Evolutionary conservation across 2,888 invertebrate genomes (phyloP), one percentile per base, ranked within the genome.

Genomic region (Pimpla rufipes): DNA sequence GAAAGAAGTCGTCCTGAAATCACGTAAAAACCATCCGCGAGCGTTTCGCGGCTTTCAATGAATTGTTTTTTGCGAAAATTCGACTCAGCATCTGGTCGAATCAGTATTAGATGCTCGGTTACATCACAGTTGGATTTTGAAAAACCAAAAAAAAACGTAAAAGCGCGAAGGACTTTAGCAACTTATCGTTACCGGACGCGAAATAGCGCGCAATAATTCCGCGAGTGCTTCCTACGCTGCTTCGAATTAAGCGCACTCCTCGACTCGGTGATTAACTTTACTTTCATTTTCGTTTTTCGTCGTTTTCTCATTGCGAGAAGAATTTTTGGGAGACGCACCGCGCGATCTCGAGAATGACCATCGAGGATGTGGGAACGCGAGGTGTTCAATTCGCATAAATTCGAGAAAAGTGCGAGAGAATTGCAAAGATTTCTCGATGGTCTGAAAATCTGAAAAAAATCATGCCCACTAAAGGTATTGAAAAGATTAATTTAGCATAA

Each of bases 21-120:
- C 0, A 11, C 10, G 11, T 23, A 55, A 21, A n/a, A 21, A 23
- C 3, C 13, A 1, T 2, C 10, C 10, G 21, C 2, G 10, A 2
- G 21, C 18, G 23, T 23, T 23, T 3, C 11, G 18, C 23, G 0
- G 11, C 3, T 11, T 11, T 3, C 1, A 13, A 45, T 3, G 13
- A 11, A 45, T 3, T 4, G 21, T 64, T 64, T 55, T 52, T 29
- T n/a, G n/a, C 29, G 29, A 5, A 29, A 29, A 29, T 29, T 29
- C 29, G 29, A 29, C 29, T 5, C 29, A 29, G 5, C 5, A 29
- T 29, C 29, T 29, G n/a, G 16, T 21, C 64, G 21, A 18, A 78
- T 84, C 83, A 80, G 81, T 81, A 81, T 84, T 73, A 84, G 70
- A 6, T 70, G 75, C 37, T 70, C 82, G 59, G 73, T 55, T 67